A percentile compares a stretch with the other conserved stretches of the same genome.
phyloP scores from a whole-genome alignment of 2,888 invertebrate species.

The Drosophila histrio region DNA sequence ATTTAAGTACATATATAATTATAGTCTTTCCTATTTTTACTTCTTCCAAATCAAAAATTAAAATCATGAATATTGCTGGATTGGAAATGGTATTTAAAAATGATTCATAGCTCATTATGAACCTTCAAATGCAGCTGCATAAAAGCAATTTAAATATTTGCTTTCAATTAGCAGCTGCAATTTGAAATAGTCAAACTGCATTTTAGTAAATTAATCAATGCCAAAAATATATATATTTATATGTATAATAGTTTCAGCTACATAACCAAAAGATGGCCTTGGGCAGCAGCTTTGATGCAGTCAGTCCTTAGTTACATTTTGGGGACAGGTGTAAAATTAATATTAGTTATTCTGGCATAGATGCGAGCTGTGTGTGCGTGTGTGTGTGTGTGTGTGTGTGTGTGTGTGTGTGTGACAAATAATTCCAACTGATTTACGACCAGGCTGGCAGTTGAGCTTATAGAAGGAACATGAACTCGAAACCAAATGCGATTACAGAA shows the following conservation, averaged over 20 bases:
- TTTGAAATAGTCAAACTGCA: conserved; percentile 2
- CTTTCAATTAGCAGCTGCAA: conserved; percentile 49
- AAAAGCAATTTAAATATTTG: conserved; percentile 46
- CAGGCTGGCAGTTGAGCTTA: conserved; percentile 25
- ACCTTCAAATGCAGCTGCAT: neutral
- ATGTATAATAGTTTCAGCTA: neutral
- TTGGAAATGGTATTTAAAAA: neutral
- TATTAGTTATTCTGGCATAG: conserved; percentile 66
- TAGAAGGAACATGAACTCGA: conserved; percentile 12
- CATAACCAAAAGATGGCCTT: conserved; percentile 46
- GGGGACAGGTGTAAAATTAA: conserved; percentile 69
- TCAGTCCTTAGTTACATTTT: conserved; percentile 50
- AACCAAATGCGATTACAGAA: conserved; percentile 64
- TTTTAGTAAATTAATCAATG: conserved; percentile 27
- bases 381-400: conserved; percentile 20
- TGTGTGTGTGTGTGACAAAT: conserved; percentile 67
- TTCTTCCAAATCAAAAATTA: too few species aligned
- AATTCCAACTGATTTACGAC: conserved; percentile 73
- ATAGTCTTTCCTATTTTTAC: too few species aligned
- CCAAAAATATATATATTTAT: neutral
- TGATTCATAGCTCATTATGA: neutral
- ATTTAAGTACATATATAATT: too few species aligned
- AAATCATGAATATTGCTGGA: too few species aligned
- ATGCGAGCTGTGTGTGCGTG: neutral
- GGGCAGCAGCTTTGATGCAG: conserved; percentile 45